These are phyloP conservation scores for Enteromius argenteus DNA, from an alignment of 2,797 vertebrate genomes.

Conservation along the genomic window DNA sequence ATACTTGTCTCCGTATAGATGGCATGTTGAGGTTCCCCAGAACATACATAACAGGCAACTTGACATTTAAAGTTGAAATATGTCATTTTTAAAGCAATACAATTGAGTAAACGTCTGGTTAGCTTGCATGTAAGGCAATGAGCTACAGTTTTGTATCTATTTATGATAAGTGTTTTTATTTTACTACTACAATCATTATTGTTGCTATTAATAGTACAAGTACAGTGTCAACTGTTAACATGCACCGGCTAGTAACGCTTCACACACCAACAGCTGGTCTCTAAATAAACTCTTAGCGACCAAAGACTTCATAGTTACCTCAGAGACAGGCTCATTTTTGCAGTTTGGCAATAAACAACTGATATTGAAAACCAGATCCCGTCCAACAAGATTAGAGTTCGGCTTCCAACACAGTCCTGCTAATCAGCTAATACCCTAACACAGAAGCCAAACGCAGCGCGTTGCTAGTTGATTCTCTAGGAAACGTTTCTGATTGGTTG, in stretches of 20 bases:
- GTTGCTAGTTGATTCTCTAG: constrained; percentile 26
- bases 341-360: not conserved
- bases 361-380: not conserved
- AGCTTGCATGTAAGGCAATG: not conserved
- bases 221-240: not conserved
- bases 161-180: no score
- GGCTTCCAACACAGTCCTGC: not conserved
- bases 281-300: not conserved
- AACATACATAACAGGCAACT: not conserved
- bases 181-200: not conserved
- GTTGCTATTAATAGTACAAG: not conserved
- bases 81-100: not conserved
- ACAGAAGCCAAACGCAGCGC: constrained; percentile 18
- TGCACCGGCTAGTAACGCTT: not conserved
- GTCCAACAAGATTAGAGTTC: not conserved
- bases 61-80: not conserved
- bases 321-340: constrained; percentile 62
- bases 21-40: no score
- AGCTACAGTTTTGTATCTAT: not conserved
- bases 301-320: constrained; percentile 48
- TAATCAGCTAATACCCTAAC: not conserved
- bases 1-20: not conserved
- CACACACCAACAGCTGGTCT: not conserved
- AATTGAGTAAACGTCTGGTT: not conserved
- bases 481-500: constrained; percentile 15